phyloP scores from a whole-genome alignment of 2,888 invertebrate species.

The Sceliomorpha sp. region DNA sequence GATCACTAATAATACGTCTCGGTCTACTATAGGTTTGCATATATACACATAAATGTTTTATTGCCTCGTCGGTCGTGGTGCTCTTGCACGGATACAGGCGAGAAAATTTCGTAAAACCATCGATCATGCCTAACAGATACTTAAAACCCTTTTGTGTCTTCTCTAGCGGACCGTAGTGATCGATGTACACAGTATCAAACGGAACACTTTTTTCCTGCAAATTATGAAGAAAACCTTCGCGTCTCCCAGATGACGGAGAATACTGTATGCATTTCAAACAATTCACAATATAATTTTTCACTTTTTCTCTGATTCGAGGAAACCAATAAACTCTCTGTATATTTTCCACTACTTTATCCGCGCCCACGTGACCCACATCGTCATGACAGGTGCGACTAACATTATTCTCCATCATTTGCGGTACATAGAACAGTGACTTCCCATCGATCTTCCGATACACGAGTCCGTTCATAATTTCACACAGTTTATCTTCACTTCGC shows the following conservation, averaged over 20 bases:
- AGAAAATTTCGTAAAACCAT: conserved; percentile 49
- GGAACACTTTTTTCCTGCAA: background rate
- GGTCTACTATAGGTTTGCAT: conserved; percentile 63
- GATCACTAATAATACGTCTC: conserved; percentile 68
- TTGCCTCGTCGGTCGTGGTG: conserved; percentile 56
- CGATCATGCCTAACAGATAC: conserved; percentile 44
- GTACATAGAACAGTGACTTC: conserved; percentile 62
- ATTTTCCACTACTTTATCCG: too few species aligned
- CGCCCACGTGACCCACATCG: too few species aligned
- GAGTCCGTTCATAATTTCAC: too few species aligned
- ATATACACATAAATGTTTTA: conserved; percentile 64
- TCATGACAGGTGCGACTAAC: too few species aligned
- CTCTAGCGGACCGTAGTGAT: background rate
- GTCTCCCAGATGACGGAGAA: conserved; percentile 2
- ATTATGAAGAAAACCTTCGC: background rate
- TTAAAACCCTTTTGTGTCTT: background rate
- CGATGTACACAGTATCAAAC: background rate
- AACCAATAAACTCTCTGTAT: too few species aligned
- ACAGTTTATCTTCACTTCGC: too few species aligned
- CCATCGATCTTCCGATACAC: too few species aligned
- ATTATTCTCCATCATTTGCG: conserved; percentile 55
- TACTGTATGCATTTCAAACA: background rate
- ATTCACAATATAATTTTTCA: background rate
- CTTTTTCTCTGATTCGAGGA: conserved; percentile 13
- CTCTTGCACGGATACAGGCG: conserved; percentile 6